A percentile compares a stretch with the other conserved stretches of the same genome.
These are phyloP conservation scores for Amphipoea lucens DNA, from an alignment of 2,888 invertebrate genomes.

Conservation along the genomic window DNA sequence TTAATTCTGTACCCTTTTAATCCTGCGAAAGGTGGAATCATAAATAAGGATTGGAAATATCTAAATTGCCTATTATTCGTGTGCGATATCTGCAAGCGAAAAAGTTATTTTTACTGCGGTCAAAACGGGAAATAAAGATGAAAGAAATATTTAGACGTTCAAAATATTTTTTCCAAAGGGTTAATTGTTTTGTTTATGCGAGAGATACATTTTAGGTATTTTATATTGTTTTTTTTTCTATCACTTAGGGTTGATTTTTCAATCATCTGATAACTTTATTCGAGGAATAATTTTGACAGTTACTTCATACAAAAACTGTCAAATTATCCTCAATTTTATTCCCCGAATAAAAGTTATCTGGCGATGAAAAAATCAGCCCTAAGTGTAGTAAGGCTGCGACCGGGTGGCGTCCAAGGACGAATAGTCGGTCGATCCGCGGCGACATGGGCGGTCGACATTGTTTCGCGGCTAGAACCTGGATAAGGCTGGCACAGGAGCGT, in stretches of 20 bases:
- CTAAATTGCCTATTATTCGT: conserved; percentile 60
- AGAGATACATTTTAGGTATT: neutral
- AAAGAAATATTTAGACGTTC: neutral
- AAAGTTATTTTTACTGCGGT: conserved; percentile 49
- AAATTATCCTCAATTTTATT: no score
- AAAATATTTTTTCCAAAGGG: neutral
- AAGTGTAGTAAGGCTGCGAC: no score
- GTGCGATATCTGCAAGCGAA: conserved; percentile 39
- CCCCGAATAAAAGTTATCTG: no score
- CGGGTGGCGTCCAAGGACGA: no score
- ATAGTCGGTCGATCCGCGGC: no score
- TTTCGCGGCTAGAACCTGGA: no score
- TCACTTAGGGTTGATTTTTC: neutral
- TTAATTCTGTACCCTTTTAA: conserved; percentile 67
- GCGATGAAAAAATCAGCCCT: no score
- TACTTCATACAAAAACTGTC: no score
- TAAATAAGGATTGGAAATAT: conserved; percentile 67
- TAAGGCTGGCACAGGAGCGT: no score
- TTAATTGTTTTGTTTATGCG: neutral
- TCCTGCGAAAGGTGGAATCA: conserved; percentile 63
- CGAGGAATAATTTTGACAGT: no score
- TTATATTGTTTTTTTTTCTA: neutral
- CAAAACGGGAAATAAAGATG: conserved; percentile 29
- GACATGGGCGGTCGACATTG: no score
- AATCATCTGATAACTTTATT: no score